Evolutionary conservation across 1,140 invertebrate species (phyloP).

Genomic region (Triops cancriformis): DNA sequence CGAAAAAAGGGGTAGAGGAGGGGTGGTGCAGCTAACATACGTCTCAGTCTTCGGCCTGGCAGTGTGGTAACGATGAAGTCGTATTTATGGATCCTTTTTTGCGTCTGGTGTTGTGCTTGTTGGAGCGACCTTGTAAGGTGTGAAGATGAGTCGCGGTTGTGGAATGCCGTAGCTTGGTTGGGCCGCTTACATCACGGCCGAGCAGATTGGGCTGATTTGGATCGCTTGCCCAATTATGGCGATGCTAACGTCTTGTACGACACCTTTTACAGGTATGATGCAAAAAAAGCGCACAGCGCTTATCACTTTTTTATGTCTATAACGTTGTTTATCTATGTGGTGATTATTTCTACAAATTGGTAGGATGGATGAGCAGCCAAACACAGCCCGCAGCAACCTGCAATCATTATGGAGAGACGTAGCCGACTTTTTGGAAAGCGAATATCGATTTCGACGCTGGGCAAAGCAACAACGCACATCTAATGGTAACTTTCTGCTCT

Average conservation of each 20-base stretch:
- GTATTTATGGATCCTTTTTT: background rate
- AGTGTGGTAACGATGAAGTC: background rate
- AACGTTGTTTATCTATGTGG: background rate
- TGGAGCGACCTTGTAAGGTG: background rate
- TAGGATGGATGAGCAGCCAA: background rate
- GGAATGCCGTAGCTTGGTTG: background rate
- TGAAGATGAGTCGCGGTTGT: slow-evolving; percentile 13
- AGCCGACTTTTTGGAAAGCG: background rate
- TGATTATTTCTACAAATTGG: background rate
- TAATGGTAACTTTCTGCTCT: background rate
- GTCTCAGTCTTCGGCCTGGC: background rate
- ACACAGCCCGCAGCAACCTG: background rate
- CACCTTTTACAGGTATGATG: slow-evolving; percentile 23
- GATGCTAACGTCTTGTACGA: slow-evolving; percentile 21
- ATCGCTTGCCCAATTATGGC: background rate
- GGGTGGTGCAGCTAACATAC: background rate
- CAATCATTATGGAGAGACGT: background rate
- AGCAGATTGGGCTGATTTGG: slow-evolving; percentile 2
- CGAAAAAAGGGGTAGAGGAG: background rate
- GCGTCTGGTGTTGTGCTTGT: background rate
- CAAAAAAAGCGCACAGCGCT: background rate
- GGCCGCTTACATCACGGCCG: background rate
- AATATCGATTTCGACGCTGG: slow-evolving; percentile 3
- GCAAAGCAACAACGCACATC: background rate
- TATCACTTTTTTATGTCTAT: background rate